Evolutionary conservation across 2,797 vertebrate species (phyloP), one percentile per base, ranked within the genome.

Genomic region (Siniperca obscura): DNA sequence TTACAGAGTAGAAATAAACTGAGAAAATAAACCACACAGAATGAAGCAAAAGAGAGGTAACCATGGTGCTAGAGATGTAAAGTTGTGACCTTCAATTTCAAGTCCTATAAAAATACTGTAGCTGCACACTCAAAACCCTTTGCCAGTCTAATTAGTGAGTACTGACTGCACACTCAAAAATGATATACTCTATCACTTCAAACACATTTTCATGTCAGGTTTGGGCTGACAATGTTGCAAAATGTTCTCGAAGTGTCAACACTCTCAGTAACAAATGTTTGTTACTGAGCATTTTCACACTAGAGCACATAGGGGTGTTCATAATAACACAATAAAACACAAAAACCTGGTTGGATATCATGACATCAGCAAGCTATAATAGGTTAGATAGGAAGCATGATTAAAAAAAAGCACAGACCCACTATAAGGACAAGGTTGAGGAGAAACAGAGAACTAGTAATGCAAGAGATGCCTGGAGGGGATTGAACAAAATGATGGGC

Each of bases 61-160:
- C 17, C 17, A 19, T 21, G 7, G 36, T 13, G 19, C 30, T 5
- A 16, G 7, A 56, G 46, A 55, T 50, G 1, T 61, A 11, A 70
- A 60, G 34, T 44, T 44, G 34, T 71, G 81, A 70, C 65, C 66
- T 75, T 77, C 5, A 71, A 55, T 69, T 55, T 53, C 2, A 19
- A 72, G 3, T 22, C 66, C 22, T 56, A 53, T 4, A 65, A 16
- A 60, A 70, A 55, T 9, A 13, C 11, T 22, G 21, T 4, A 57
- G 74, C 25, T 16, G 61, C 52, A n/a, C 42, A 21, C 42, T 22
- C 5, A 55, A 59, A 22, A 44, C 27, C 16, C 17, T 53, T 60
- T 76, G 11, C 36, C 3, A 2, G 56, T 53, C n/a, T 56, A 69
- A 65, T 77, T 77, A 65, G 34, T 60, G 2, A 76, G 48, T 13